Evolutionary conservation across 2,113 vertebrate genomes (phyloP).

Genomic region (Melospiza georgiana): DNA sequence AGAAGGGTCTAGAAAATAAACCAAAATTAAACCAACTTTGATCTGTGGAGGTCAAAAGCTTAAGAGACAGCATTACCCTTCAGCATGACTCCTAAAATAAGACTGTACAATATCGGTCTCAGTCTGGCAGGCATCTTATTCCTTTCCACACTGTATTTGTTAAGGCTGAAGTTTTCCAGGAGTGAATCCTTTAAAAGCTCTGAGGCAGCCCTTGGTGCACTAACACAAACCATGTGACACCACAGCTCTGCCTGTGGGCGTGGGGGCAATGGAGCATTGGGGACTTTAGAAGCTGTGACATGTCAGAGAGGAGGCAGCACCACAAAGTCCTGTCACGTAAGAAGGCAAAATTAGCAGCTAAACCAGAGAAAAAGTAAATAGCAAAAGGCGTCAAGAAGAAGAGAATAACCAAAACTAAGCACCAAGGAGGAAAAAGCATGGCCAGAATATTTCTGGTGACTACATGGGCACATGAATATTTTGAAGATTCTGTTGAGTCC

Average conservation of each 20-base stretch:
- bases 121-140: neutral
- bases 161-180: neutral
- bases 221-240: neutral
- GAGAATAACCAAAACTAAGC: neutral
- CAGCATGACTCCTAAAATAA: neutral
- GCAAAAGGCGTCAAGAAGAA: neutral
- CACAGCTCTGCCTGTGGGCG: neutral
- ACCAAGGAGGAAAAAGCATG: rapidly evolving
- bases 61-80: neutral
- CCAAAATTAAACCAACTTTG: neutral
- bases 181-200: neutral
- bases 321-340: neutral
- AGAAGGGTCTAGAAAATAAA: neutral
- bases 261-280: neutral
- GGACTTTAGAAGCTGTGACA: neutral
- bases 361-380: neutral
- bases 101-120: neutral
- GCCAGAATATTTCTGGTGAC: neutral
- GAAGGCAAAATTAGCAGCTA: neutral
- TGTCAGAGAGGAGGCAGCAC: neutral
- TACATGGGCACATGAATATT: neutral
- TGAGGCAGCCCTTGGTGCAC: neutral
- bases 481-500: neutral
- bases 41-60: neutral
- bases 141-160: neutral